Base-by-base conservation (phyloP, 2,113 vertebrate genomes). In the Crotalus horridus region DNA sequence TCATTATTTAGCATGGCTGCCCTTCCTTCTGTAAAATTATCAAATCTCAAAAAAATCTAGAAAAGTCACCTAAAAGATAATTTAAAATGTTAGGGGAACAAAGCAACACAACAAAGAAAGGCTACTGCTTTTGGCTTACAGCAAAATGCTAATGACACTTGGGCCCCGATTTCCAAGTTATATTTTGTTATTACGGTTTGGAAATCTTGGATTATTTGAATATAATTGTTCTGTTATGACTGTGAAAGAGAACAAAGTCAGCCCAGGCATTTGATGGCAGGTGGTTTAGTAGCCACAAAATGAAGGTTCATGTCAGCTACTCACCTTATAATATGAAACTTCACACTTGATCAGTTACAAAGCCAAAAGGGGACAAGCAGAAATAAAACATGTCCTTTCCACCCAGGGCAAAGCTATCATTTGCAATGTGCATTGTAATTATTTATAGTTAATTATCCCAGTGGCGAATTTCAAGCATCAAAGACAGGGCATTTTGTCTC, bases 381-480 rank as follows among this genome's bases (percentile, higher is more conserved):
- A 97, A 97, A 97, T 97, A 95, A 96, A 96, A 96, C 93, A 97
- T 95, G 94, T 95, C 93, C 94, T 94, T 97, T 93, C 92, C 95
- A 95, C 94, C 94, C 95, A 95, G 94, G 95, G 96, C 93, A 97
- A 96, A 96, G 96, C 93, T 94, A 90, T 95, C 97, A 96, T 97
- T 96, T 97, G 95, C 95, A 96, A 96, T 96, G 94, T 96, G 93
- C 94, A 95, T 93, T 95, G 90, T 95, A 96, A 97, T 97, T 97
- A 96, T 95, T 96, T 95, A 95, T 96, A 92, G 95, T 96, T 98
- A 97, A 98, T 97, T 98, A 97, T 97, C 96, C 97, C 96, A 95
- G 94, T 95, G 95, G 95, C 96, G 95, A 92, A 92, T 94, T 97
- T 94, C 91, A 94, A 94, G 94, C 94, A 95, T 94, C 96, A 96